phyloP scores from a whole-genome alignment of 1,140 invertebrate genomes.

The Drosophila ohnishii region DNA sequence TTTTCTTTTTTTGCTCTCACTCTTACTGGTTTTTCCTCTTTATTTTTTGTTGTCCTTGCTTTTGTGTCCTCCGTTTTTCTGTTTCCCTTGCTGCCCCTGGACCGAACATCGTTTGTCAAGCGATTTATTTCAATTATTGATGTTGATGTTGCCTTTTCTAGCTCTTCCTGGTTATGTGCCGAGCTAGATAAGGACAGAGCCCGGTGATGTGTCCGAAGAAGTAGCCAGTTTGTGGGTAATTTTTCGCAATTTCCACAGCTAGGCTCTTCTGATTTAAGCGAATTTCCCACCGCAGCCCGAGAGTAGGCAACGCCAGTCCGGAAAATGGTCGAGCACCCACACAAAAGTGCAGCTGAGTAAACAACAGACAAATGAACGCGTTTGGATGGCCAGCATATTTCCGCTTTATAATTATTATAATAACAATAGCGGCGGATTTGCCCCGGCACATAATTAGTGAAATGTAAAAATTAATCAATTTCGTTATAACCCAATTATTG shows the following conservation, averaged over 20 bases:
- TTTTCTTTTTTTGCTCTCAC: slow-evolving; percentile 17
- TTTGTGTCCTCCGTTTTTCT: slow-evolving; percentile 39
- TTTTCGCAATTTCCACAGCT: slow-evolving; percentile 8
- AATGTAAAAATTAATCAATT: slow-evolving; percentile 67
- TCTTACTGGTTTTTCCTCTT: slow-evolving; percentile 19
- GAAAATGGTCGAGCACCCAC: not conserved
- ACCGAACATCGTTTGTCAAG: slow-evolving; percentile 62
- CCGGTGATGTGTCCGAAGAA: slow-evolving; percentile 15
- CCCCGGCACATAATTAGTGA: slow-evolving; percentile 55
- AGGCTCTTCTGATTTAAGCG: not conserved
- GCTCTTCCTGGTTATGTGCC: slow-evolving; percentile 13
- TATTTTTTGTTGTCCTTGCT: slow-evolving; percentile 7
- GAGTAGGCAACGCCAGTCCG: slow-evolving; percentile 16
- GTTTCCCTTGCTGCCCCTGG: slow-evolving; percentile 24
- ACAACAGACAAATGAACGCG: slow-evolving; percentile 3
- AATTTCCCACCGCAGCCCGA: slow-evolving; percentile 17
- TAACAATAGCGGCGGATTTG: slow-evolving; percentile 50
- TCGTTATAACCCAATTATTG: slow-evolving; percentile 63
- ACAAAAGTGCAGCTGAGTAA: not conserved
- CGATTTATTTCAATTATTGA: slow-evolving; percentile 80
- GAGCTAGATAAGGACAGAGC: slow-evolving; percentile 26
- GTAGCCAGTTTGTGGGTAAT: slow-evolving; percentile 23
- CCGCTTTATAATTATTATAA: slow-evolving; percentile 51
- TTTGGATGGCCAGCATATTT: slow-evolving; percentile 45
- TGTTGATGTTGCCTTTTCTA: slow-evolving; percentile 35